Percentiles rank a stretch among this genome's conserved stretches.
Evolutionary conservation across 2,888 invertebrate species (phyloP).

Genomic region (Margaritifera margaritifera): DNA sequence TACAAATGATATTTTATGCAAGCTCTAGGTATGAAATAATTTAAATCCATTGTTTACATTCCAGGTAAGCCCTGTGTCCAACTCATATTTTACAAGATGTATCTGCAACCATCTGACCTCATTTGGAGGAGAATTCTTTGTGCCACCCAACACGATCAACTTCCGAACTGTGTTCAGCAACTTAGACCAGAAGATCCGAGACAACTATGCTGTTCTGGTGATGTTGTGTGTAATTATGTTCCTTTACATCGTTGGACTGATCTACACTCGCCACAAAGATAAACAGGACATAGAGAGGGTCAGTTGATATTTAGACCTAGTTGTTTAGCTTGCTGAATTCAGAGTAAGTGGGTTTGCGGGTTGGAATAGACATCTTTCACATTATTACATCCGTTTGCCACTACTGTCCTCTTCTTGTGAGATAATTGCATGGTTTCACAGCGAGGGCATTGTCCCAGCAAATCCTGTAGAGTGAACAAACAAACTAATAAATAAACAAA

Average conservation of each 20-base stretch:
- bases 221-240: slow-evolving; percentile 65
- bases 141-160: slow-evolving; percentile 71
- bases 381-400: no score
- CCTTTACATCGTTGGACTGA: slow-evolving; percentile 61
- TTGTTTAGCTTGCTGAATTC: no score
- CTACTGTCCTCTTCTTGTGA: no score
- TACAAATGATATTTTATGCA: background rate
- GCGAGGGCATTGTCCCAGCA: no score
- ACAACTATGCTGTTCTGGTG: slow-evolving; percentile 71
- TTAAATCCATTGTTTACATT: slow-evolving; percentile 1
- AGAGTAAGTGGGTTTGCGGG: no score
- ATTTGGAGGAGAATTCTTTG: slow-evolving; percentile 62
- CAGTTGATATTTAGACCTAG: background rate
- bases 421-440: no score
- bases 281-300: slow-evolving; percentile 65
- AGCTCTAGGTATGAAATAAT: no score
- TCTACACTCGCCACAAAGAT: slow-evolving; percentile 70
- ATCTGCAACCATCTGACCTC: slow-evolving; percentile 53
- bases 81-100: slow-evolving; percentile 41
- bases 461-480: no score
- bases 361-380: no score
- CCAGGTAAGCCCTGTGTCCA: slow-evolving; percentile 46
- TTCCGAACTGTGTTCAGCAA: slow-evolving; percentile 71
- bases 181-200: slow-evolving; percentile 61
- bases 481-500: no score